Conservation (phyloP, 2,888 invertebrate species). For the Clunio marinus region DNA sequence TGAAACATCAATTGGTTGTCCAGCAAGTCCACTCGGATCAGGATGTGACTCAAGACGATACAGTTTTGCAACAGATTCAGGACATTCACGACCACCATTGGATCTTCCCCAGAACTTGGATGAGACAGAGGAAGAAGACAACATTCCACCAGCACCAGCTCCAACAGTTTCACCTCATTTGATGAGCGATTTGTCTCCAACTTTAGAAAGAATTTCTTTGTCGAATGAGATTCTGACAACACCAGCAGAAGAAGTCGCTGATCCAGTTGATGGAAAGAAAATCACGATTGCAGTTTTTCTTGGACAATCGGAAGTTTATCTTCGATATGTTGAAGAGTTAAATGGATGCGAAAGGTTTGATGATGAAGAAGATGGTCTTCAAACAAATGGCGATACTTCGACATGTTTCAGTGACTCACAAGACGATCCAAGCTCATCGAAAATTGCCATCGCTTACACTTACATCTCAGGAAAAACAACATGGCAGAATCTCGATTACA, state of each 20-base stretch:
- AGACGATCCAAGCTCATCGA: slow-evolving; percentile 64
- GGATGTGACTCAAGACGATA: slow-evolving; percentile 57
- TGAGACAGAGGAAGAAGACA: slow-evolving; percentile 49
- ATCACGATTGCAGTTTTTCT: slow-evolving; percentile 84
- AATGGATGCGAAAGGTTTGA: slow-evolving; percentile 61
- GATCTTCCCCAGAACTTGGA: slow-evolving; percentile 50
- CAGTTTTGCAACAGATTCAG: slow-evolving; percentile 55
- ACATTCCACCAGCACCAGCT: slow-evolving; percentile 48
- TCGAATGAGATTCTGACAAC: slow-evolving; percentile 39
- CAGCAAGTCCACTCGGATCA: slow-evolving; percentile 50
- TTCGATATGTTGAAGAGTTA: slow-evolving; percentile 63
- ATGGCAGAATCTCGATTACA: slow-evolving; percentile 91
- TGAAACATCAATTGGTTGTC: slow-evolving; percentile 57
- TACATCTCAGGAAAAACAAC: slow-evolving; percentile 89
- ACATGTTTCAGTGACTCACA: slow-evolving; percentile 55
- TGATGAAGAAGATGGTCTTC: slow-evolving; percentile 45
- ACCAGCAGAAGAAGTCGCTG: slow-evolving; percentile 59
- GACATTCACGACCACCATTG: slow-evolving; percentile 51
- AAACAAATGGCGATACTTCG: slow-evolving; percentile 47
- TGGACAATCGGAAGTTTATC: slow-evolving; percentile 75
- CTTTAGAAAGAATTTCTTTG: slow-evolving; percentile 46
- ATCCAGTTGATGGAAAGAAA: slow-evolving; percentile 77
- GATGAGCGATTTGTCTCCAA: slow-evolving; percentile 47
- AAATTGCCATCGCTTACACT: slow-evolving; percentile 71
- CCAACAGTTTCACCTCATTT: slow-evolving; percentile 49